phyloP scores from a whole-genome alignment of 2,797 vertebrate genomes.

The Sphaeramia orbicularis region DNA sequence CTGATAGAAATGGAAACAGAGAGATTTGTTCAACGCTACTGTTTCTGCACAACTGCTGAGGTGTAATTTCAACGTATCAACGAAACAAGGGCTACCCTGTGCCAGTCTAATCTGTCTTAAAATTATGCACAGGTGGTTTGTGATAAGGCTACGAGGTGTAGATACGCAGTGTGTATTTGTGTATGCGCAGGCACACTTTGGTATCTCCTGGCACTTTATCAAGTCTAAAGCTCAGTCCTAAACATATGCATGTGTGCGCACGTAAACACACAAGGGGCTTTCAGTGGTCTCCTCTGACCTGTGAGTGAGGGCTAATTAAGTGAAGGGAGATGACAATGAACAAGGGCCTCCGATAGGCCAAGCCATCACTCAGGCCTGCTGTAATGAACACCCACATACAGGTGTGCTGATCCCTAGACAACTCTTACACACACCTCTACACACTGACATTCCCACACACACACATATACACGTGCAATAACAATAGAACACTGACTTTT shows the following conservation, averaged over 20 bases:
- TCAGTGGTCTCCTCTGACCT: conserved; percentile 64
- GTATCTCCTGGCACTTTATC: conserved; percentile 52
- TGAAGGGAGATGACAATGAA: conserved; percentile 81
- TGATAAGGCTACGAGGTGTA: conserved; percentile 60
- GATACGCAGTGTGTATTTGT: conserved; percentile 37
- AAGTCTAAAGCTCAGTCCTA: conserved; percentile 51
- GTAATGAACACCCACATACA: conserved; percentile 83
- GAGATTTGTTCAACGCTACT: conserved; percentile 52
- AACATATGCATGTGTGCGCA: conserved; percentile 44
- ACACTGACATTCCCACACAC: conserved; percentile 24
- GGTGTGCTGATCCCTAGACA: conserved; percentile 69
- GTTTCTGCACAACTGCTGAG: conserved; percentile 60
- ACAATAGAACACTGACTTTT: neutral
- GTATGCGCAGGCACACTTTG: conserved; percentile 21
- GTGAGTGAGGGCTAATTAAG: conserved; percentile 82
- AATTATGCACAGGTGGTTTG: conserved; percentile 77
- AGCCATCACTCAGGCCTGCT: conserved; percentile 80
- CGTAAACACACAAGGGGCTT: conserved; percentile 43
- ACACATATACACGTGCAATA: neutral
- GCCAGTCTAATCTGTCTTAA: conserved; percentile 64
- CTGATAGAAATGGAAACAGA: conserved; percentile 62
- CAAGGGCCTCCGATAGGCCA: conserved; percentile 77
- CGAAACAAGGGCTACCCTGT: conserved; percentile 59
- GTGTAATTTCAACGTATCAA: conserved; percentile 66
- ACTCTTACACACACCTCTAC: conserved; percentile 3